Percentiles rank a stretch among this genome's conserved stretches.
phyloP scores from a whole-genome alignment of 37 sponge, comb jelly and placozoan species.

The Geodia barretti region DNA sequence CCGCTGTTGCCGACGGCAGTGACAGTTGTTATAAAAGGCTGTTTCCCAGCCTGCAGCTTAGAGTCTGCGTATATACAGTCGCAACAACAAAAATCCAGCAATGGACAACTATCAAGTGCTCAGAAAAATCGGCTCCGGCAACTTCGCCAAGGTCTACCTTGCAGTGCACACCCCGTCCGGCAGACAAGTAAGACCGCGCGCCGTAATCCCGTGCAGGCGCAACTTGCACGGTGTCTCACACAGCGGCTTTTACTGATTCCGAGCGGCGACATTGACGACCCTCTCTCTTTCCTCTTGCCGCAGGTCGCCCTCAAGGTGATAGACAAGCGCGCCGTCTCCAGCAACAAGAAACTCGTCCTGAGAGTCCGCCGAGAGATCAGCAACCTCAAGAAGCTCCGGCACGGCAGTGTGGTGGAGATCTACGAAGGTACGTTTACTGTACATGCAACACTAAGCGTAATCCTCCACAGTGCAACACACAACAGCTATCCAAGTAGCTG shows the following conservation, averaged over 20 bases:
- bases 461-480: no score
- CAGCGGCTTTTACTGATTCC: no score
- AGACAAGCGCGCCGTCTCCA: conserved; percentile 7
- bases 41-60: no score
- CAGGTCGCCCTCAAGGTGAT: conserved; percentile 65
- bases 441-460: neutral
- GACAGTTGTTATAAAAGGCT: no score
- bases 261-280: no score
- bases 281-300: no score
- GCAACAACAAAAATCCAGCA: no score
- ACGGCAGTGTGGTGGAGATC: conserved; percentile 28
- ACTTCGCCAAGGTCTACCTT: conserved; percentile 56
- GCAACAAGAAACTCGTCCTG: neutral
- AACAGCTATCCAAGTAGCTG: neutral
- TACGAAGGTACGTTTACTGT: conserved; percentile 50
- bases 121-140: conserved; percentile 50
- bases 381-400: conserved; percentile 39
- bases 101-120: conserved; percentile 58
- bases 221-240: no score
- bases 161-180: conserved; percentile 29
- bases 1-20: no score
- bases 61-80: no score
- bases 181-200: conserved; percentile 24
- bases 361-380: conserved; percentile 34
- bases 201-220: no score